Evolutionary conservation across 1,140 invertebrate species (phyloP), one percentile per base, ranked within the genome.

Genomic region (Adoxophyes honmai): DNA sequence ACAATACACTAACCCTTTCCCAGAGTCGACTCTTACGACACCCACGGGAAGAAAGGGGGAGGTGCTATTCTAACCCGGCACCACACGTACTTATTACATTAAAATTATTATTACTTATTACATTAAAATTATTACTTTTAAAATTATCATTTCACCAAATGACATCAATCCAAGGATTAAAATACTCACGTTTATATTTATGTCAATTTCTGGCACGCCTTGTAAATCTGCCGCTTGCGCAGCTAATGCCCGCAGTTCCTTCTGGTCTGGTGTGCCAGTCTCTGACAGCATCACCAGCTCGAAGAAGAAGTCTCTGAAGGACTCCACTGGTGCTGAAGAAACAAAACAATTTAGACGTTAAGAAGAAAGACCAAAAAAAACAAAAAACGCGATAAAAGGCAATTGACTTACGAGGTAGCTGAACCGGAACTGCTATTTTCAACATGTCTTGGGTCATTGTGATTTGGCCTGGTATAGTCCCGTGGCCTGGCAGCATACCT

Each of bases 171-270:
- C 37, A 36, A 48, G 28, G 21, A 21, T 6, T 48, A 42, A 33
- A 6, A 34, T 51, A 78, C 74, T 74, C 62, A 86, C 82, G 14
- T 58, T 66, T 4, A 78, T 61, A 62, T 60, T 81, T 34, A 84
- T 75, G 51, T 87, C 84, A 8, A 86, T 81, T 48, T 79, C 79
- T 0, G 84, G 84, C 2, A 87, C 73, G 7, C 68, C 62, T 0
- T 33, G 52, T 3, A 87, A 60, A n/a, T 86, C 54, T 0, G 84
- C 69, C 0, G 84, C 82, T 53, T 73, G 69, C 16, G 69, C 69
- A 0, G 84, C 84, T 10, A 87, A 60, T 4, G 56, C 56, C 21
- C 70, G 70, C 4, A 86, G 37, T 9, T 73, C 57, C 0, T 61
- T 35, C 9, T 66, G 54, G 28, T 64, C 66, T 0, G 69, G 35